Evolutionary conservation across 1,140 invertebrate genomes (phyloP).

Genomic region (Bombus confusus): DNA sequence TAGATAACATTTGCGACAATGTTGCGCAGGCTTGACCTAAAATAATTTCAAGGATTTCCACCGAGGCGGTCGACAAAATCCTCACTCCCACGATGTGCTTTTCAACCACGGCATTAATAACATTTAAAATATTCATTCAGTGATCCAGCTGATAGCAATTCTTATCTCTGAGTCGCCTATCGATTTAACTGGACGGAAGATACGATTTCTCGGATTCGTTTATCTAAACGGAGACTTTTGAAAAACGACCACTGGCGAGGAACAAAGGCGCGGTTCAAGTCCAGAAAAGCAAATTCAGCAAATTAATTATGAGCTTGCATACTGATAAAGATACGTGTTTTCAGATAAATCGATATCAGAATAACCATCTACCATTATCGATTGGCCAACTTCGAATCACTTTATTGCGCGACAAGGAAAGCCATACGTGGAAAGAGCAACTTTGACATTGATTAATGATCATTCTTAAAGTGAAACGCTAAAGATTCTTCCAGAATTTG

Average conservation of each 20-base stretch:
- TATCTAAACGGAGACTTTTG: neutral
- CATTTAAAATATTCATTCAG: neutral
- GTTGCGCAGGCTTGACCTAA: neutral
- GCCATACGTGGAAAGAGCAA: neutral
- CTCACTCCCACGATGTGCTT: neutral
- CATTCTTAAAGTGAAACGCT: neutral
- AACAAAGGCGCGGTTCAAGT: neutral
- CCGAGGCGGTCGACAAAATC: neutral
- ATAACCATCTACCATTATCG: neutral
- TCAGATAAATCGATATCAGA: neutral
- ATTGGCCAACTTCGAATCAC: neutral
- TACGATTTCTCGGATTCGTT: neutral
- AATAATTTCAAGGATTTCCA: constrained; percentile 9
- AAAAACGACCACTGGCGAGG: neutral
- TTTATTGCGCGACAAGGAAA: neutral
- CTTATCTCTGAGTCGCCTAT: constrained; percentile 7
- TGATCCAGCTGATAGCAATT: neutral
- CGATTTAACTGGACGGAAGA: neutral
- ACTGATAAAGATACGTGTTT: neutral
- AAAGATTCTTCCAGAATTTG: neutral
- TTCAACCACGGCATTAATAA: neutral
- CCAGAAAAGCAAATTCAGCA: neutral
- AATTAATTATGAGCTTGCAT: neutral
- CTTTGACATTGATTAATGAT: neutral
- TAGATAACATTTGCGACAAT: neutral